Evolutionary conservation across 2,888 invertebrate genomes (phyloP).

Genomic region (Tricholauxania praeusta): DNA sequence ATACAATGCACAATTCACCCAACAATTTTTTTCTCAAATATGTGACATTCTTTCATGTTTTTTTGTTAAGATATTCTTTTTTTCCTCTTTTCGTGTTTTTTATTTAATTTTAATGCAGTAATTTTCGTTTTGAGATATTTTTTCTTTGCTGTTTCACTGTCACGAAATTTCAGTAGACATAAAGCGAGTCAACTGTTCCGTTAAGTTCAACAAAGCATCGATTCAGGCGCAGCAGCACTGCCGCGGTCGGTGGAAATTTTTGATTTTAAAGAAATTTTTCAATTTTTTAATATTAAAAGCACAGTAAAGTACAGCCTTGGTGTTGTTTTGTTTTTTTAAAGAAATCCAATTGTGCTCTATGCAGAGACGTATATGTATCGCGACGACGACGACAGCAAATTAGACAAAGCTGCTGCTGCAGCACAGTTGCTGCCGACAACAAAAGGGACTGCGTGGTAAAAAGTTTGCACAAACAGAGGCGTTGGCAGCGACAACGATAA

Average conservation of each 20-base stretch:
- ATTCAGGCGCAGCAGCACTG: background rate
- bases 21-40: background rate
- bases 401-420: conserved; percentile 5
- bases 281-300: no score
- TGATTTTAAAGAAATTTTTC: no score
- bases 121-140: no score
- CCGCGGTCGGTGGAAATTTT: background rate
- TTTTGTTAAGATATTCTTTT: background rate
- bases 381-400: conserved; percentile 8
- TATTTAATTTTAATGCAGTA: no score
- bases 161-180: conserved; percentile 16
- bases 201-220: conserved; percentile 14
- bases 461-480: background rate
- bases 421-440: conserved; percentile 22
- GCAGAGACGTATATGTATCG: background rate
- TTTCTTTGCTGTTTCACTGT: background rate
- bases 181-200: background rate
- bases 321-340: background rate
- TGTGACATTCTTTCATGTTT: background rate
- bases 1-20: no score
- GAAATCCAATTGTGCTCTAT: conserved; percentile 1
- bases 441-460: conserved; percentile 12
- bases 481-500: background rate
- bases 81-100: background rate
- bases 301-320: no score